Base-by-base conservation (phyloP, 2,113 vertebrate species). In the Gasterosteus aculeatus region DNA sequence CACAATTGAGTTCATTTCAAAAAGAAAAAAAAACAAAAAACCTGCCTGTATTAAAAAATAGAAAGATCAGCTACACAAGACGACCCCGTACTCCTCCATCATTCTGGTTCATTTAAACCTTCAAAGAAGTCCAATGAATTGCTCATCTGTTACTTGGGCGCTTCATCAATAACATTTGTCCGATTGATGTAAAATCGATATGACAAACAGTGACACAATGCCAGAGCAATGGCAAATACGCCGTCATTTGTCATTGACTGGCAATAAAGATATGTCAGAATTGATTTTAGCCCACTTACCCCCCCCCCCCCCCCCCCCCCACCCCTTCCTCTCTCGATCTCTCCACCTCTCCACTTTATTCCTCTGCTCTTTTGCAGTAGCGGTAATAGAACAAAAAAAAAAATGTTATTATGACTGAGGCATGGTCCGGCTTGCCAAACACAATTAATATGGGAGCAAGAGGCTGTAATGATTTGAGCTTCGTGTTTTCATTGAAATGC, bases 241-340 rank as follows among this genome's bases (percentile, higher is more conserved):
- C 60, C 33, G 57, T 89, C 90, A 92, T 92, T 90, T 89, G 87
- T 93, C 90, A 91, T 92, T 42, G 81, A 86, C 80, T 85, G 86
- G 86, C 90, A 88, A 92, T 93, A 93, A 93, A 93, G 90, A 92
- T 88, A 84, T 92, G 91, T 93, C 91, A 92, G 85, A 90, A 93
- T 93, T 89, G 90, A 93, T 92, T 90, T 92, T 87, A 71, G 47
- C 64, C 69, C 66, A 39, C 78, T 81, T 39, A 60, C 39, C 49
- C 31, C 53, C 35, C n/a, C 9, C 49, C 8, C 46, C 61, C 42
- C 42, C 33, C 49, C 26, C n/a, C 11, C 64, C 33, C 33, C 5
- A 35, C 33, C 33, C 8, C n/a, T 22, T n/a, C 33, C 15, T 46
- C 38, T 42, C 44, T 72, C 15, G 29, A 14, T 33, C 14, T 47